Percentiles rank a stretch among this genome's conserved stretches.
Evolutionary conservation across 2,113 vertebrate species (phyloP).

Genomic region (Alethe castanea): DNA sequence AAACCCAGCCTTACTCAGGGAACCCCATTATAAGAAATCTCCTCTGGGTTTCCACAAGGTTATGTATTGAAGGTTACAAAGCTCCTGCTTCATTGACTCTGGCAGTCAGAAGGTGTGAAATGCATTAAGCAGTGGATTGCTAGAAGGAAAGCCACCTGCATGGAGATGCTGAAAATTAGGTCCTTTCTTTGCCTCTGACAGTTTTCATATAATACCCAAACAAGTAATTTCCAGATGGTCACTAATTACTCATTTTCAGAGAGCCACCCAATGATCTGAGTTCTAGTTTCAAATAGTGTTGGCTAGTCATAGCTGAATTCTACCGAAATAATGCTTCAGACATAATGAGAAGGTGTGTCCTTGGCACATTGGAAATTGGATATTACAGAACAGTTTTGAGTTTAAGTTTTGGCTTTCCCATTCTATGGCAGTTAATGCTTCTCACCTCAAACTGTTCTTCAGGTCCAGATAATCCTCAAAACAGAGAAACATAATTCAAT

Average conservation of each 20-base stretch:
- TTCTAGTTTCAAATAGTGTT: neutral
- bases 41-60: conserved; percentile 13
- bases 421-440: neutral
- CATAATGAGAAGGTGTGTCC: neutral
- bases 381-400: neutral
- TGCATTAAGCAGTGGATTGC: neutral
- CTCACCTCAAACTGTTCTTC: neutral
- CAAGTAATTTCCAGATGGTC: neutral
- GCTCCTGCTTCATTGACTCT: neutral
- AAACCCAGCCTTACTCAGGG: neutral
- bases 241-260: neutral
- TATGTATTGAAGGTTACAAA: conserved; percentile 12
- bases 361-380: neutral
- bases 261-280: neutral
- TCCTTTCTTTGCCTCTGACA: neutral
- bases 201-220: neutral
- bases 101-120: conserved; percentile 16
- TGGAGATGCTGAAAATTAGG: neutral
- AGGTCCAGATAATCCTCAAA: neutral
- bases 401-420: neutral
- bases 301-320: neutral
- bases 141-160: conserved; percentile 15
- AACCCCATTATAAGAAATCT: conserved; percentile 4
- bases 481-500: neutral
- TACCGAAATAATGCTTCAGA: neutral